Base-by-base conservation (phyloP, 2,113 vertebrate genomes). In the Sceloporus tristichus region DNA sequence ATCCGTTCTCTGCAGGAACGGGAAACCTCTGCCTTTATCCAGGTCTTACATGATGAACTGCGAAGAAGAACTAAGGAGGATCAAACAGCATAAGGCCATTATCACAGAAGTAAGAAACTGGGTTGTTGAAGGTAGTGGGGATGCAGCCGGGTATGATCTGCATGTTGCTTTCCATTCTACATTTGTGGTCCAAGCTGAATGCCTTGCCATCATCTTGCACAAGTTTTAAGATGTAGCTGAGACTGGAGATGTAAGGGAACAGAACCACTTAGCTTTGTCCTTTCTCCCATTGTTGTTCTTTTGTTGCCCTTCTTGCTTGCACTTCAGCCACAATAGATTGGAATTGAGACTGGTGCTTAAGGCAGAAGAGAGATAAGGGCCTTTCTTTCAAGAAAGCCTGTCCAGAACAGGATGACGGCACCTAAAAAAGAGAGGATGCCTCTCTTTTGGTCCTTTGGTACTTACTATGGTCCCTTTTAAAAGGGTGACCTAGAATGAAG, bases 81-180 rank as follows among this genome's bases (percentile, higher is more conserved):
- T 99, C 88, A 97, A 98, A 85, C 98, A 98, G 93, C 97, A 99
- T 95, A 98, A 99, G 90, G 98, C 98, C 90, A 99, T 99, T 79
- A 92, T 99, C 95, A 99, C 99, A 0, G 99, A 99, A 98, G 99
- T 99, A 93, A 96, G 94, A 84, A 13, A 86, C 21, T 48, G 38
- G 4, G 7, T 21, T 73, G 62, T 3, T 10, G 29, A 62, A 34
- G n/a, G 38, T 9, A n/a, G 21, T 65, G 82, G 27, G 53, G 79
- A 66, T 62, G 62, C 5, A 48, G 18, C 1, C 13, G 56, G 79
- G 18, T 18, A 54, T 27, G 38, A 7, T 13, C 25, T 62, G 21
- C 34, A 75, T 0, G 54, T 79, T 81, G 53, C 84, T 68, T 68
- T 27, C 48, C 65, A 89, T 78, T 59, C 40, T 40, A 81, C 75